phyloP scores from a whole-genome alignment of 2,888 invertebrate species.

The Tipula confusa region DNA sequence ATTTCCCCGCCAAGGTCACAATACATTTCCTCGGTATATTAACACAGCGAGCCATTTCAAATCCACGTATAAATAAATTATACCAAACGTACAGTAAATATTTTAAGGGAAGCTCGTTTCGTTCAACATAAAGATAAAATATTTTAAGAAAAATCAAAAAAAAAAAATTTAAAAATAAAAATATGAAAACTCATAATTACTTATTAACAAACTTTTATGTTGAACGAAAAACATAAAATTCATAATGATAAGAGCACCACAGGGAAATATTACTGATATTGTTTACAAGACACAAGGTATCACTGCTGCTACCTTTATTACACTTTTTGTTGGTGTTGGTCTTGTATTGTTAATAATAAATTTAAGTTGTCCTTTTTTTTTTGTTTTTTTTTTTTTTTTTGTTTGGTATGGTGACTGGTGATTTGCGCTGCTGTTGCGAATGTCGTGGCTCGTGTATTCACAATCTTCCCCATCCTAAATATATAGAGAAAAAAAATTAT shows the following conservation, averaged over 20 bases:
- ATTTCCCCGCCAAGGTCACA: too few species aligned
- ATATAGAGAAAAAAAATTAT: not conserved
- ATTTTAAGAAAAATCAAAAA: not conserved
- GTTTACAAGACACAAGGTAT: slow-evolving; percentile 25
- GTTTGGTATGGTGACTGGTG: not conserved
- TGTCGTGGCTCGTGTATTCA: not conserved
- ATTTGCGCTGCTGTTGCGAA: not conserved
- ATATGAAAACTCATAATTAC: slow-evolving; percentile 25
- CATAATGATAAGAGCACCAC: slow-evolving; percentile 28
- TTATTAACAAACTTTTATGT: slow-evolving; percentile 20
- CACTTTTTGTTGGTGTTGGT: not conserved
- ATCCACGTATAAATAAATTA: not conserved
- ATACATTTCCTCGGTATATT: not conserved
- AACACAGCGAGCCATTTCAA: not conserved
- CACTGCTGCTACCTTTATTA: slow-evolving; percentile 25
- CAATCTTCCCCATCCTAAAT: too few species aligned
- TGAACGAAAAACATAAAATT: slow-evolving; percentile 26
- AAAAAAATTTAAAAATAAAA: not conserved
- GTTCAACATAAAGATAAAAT: not conserved
- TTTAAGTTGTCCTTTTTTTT: slow-evolving; percentile 5
- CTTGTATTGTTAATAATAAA: slow-evolving; percentile 9
- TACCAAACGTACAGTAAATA: not conserved
- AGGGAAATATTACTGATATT: slow-evolving; percentile 26
- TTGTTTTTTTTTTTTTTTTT: too few species aligned
- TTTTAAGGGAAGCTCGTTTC: not conserved